Evolutionary conservation across 2,888 invertebrate genomes (phyloP).

Genomic region (Didymodactylos carnosus): DNA sequence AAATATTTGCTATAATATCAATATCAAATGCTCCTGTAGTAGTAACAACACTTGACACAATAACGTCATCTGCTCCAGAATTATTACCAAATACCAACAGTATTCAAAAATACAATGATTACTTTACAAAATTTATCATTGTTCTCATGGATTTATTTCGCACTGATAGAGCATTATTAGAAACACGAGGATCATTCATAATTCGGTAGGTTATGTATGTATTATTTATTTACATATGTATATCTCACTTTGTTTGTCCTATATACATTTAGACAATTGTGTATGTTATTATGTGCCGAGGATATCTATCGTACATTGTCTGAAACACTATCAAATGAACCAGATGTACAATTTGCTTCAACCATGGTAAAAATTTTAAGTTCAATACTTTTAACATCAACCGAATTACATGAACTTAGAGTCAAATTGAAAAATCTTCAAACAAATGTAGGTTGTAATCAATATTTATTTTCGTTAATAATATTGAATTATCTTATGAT

Average conservation of each 20-base stretch:
- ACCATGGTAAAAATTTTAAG: slow-evolving; percentile 76
- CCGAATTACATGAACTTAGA: slow-evolving; percentile 72
- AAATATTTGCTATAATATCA: slow-evolving; percentile 11
- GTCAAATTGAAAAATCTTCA: slow-evolving; percentile 57
- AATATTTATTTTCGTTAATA: too few relatives aligned
- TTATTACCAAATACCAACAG: background rate
- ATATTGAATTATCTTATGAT: too few relatives aligned
- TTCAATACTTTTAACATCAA: slow-evolving; percentile 75
- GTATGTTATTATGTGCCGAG: slow-evolving; percentile 73
- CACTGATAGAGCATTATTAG: slow-evolving; percentile 59
- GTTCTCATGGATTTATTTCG: slow-evolving; percentile 65
- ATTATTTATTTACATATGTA: background rate
- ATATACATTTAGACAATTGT: slow-evolving; percentile 60
- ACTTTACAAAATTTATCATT: slow-evolving; percentile 67
- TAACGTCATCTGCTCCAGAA: too few relatives aligned
- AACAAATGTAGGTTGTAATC: too few relatives aligned
- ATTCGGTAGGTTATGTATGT: slow-evolving; percentile 60
- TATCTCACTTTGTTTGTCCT: background rate
- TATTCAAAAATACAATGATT: slow-evolving; percentile 21
- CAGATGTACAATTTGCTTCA: slow-evolving; percentile 62
- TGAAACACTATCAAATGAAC: slow-evolving; percentile 54
- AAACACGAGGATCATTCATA: slow-evolving; percentile 79
- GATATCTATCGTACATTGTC: slow-evolving; percentile 74
- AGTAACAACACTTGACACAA: too few relatives aligned
- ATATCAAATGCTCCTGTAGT: background rate